Conservation (phyloP, 92 coral and sea anemone genomes). For the Zoanthus solanderi region DNA sequence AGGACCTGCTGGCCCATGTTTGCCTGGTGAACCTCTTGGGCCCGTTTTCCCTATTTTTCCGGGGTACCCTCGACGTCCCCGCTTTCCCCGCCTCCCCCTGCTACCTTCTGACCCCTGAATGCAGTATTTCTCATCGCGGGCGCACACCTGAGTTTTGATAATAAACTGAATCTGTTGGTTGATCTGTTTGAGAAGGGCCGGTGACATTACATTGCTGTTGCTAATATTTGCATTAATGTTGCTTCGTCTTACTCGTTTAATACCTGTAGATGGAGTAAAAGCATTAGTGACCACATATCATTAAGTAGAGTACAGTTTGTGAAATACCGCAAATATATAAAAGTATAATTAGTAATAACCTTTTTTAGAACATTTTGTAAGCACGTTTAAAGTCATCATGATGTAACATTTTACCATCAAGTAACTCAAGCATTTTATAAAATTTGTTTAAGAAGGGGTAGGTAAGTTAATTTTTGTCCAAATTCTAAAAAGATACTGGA, state of each 20-base stretch:
- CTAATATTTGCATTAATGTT: background rate
- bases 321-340: too few relatives aligned
- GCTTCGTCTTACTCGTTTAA: slow-evolving; percentile 11
- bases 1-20: slow-evolving; percentile 67
- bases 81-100: slow-evolving; percentile 64
- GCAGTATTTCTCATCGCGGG: slow-evolving; percentile 67
- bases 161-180: slow-evolving; percentile 51
- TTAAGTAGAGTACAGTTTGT: too few relatives aligned
- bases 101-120: slow-evolving; percentile 70
- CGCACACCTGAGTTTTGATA: slow-evolving; percentile 64
- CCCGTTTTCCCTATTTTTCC: slow-evolving; percentile 66
- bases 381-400: too few relatives aligned
- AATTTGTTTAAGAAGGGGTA: too few relatives aligned
- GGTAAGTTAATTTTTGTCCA: too few relatives aligned
- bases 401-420: too few relatives aligned
- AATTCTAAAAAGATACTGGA: too few relatives aligned
- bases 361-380: too few relatives aligned
- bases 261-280: background rate
- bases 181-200: slow-evolving; percentile 9
- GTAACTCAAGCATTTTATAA: too few relatives aligned
- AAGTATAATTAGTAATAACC: too few relatives aligned
- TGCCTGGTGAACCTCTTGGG: slow-evolving; percentile 61
- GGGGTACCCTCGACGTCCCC: slow-evolving; percentile 61
- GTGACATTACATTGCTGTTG: background rate
- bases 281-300: background rate